A percentile compares a stretch with the other conserved stretches of the same genome.
phyloP scores from a whole-genome alignment of 2,797 vertebrate genomes.

The Linurgus olivaceus region DNA sequence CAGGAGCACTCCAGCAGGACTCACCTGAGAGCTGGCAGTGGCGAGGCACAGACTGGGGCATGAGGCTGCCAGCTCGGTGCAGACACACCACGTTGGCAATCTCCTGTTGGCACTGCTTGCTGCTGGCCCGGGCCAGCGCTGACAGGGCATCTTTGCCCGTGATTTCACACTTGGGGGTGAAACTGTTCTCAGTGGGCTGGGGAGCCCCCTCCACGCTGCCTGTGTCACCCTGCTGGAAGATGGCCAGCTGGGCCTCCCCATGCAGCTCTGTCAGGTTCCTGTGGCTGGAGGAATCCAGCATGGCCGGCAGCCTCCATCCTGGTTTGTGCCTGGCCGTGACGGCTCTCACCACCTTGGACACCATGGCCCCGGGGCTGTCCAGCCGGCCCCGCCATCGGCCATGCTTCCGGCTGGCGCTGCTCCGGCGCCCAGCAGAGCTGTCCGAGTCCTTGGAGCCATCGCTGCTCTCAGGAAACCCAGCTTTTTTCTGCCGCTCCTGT shows the following conservation, averaged over 20 bases:
- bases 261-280: slow-evolving; percentile 82
- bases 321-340: slow-evolving; percentile 75
- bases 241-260: slow-evolving; percentile 67
- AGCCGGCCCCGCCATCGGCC: slow-evolving; percentile 77
- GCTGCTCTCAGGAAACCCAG: slow-evolving; percentile 86
- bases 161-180: slow-evolving; percentile 92
- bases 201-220: slow-evolving; percentile 94
- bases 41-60: slow-evolving; percentile 89
- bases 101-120: slow-evolving; percentile 92
- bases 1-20: neutral
- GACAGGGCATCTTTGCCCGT: slow-evolving; percentile 92
- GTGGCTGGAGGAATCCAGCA: slow-evolving; percentile 82
- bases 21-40: slow-evolving; percentile 91
- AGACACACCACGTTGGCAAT: slow-evolving; percentile 93
- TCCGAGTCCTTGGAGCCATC: slow-evolving; percentile 82
- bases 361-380: slow-evolving; percentile 74
- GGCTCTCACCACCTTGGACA: slow-evolving; percentile 76
- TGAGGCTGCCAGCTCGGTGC: slow-evolving; percentile 90
- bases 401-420: slow-evolving; percentile 75
- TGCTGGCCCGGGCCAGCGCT: slow-evolving; percentile 87
- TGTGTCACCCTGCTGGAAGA: slow-evolving; percentile 84
- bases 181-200: slow-evolving; percentile 84
- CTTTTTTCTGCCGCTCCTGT: slow-evolving; percentile 86
- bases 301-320: slow-evolving; percentile 50
- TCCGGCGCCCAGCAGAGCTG: slow-evolving; percentile 82